Base-by-base conservation (phyloP, 2,797 vertebrate species). In the Chiroxiphia lanceolata region DNA sequence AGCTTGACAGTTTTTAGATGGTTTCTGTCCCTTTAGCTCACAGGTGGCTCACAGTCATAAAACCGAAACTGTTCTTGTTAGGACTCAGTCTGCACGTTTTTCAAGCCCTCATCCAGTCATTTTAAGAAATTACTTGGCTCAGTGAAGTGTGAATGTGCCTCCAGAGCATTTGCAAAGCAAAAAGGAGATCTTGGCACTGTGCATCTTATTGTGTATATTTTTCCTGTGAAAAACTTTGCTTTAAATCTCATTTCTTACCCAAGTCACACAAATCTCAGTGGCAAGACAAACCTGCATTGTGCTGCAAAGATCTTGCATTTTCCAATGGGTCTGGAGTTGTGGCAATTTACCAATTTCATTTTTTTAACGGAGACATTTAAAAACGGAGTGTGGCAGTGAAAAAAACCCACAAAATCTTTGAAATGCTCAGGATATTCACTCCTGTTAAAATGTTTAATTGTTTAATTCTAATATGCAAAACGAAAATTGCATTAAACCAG, bases 51-150 rank as follows among this genome's bases (percentile, higher is more conserved):
- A 25, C 65, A 83, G 75, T 89, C 86, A 65, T 94, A 77, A 91
- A 95, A 89, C 50, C 68, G 78, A 63, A 90, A 36, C 40, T 57
- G 53, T 94, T 93, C 74, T 90, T 65, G 68, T 59, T 77, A 48
- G 90, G 77, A 93, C 95, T 89, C 60, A 4, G 86, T 71, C 94
- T 95, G 88, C 95, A 96, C 88, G 64, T 96, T 96, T 95, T 56
- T 71, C 38, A 88, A 78, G 84, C 68, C 38, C 54, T 64, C 15
- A n/a, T 94, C 91, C 86, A 85, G 88, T 90, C 85, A 87, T 92
- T 91, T 94, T 50, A 93, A 93, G 88, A 94, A 95, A 95, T 83
- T 1, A 68, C 36, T 94, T 96, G 95, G 90, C 95, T 93, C 77
- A 13, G 45, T 33, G 64, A 90, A 92, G 81, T 88, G 75, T 48